Evolutionary conservation across 2,888 invertebrate species (phyloP).

Genomic region (Unio delphinus): DNA sequence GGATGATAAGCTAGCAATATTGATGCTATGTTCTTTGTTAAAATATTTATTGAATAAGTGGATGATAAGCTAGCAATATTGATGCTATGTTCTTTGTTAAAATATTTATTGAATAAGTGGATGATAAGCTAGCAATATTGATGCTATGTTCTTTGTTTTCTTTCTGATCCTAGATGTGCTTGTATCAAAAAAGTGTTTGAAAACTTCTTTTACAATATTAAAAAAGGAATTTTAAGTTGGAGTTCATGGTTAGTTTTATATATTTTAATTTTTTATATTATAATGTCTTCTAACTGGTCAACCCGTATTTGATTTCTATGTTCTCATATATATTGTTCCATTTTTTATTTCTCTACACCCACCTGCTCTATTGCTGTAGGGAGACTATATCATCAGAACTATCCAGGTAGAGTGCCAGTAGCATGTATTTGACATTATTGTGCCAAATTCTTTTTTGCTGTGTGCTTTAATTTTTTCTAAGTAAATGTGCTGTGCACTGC

Average conservation of each 20-base stretch:
- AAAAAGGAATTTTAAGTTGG: background rate
- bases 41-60: too few relatives aligned
- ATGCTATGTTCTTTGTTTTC: too few relatives aligned
- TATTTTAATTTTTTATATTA: conserved; percentile 1
- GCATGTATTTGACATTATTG: background rate
- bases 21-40: too few relatives aligned
- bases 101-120: too few relatives aligned
- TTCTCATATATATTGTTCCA: background rate
- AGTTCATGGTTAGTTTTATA: background rate
- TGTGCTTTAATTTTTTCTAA: conserved; percentile 4
- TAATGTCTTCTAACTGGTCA: background rate
- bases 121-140: too few relatives aligned
- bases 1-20: too few relatives aligned
- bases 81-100: too few relatives aligned
- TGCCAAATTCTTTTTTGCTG: background rate
- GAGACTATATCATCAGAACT: conserved; percentile 96
- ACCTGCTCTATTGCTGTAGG: conserved; percentile 68
- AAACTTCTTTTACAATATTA: background rate
- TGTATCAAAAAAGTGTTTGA: too few relatives aligned
- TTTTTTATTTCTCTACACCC: too few relatives aligned
- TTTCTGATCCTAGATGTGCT: too few relatives aligned
- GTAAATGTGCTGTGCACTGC: background rate
- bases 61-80: too few relatives aligned
- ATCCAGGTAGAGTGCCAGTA: conserved; percentile 79
- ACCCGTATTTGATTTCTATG: background rate